Conservation (phyloP, 2,797 vertebrate species). For the Lepidocolaptes lacrymiger region DNA sequence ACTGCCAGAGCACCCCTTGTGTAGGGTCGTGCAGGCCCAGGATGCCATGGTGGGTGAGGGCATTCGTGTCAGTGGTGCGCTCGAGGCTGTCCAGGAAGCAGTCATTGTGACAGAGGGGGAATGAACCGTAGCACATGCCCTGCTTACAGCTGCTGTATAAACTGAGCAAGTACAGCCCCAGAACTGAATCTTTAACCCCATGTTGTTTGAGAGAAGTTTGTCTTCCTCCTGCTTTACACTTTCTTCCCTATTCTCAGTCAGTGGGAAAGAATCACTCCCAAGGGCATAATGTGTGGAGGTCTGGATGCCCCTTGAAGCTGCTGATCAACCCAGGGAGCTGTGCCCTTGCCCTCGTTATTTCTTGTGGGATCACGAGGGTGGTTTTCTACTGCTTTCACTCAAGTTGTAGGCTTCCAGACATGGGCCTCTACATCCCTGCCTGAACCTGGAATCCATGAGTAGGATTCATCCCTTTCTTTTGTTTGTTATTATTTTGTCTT, state of each 20-base stretch:
- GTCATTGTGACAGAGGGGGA: not conserved
- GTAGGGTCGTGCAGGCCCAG: not conserved
- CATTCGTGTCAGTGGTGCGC: fast-evolving
- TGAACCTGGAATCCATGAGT: not conserved
- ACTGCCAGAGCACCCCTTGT: not conserved
- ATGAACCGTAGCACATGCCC: fast-evolving
- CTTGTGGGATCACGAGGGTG: fast-evolving
- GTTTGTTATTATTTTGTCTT: not conserved
- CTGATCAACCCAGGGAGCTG: not conserved
- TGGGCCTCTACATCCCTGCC: not conserved
- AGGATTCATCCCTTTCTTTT: not conserved
- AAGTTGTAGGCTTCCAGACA: not conserved
- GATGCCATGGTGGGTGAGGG: fast-evolving
- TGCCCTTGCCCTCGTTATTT: fast-evolving
- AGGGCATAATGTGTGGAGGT: fast-evolving
- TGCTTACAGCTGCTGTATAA: not conserved
- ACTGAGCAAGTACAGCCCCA: not conserved
- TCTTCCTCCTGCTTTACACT: not conserved
- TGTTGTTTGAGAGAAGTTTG: not conserved
- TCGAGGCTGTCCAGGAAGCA: not conserved
- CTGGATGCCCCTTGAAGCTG: not conserved
- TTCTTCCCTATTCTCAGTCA: not conserved
- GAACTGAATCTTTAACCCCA: not conserved
- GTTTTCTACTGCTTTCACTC: not conserved
- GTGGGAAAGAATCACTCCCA: not conserved